Base-by-base conservation (phyloP, 2,888 invertebrate genomes). In the Endotricha flammealis region DNA sequence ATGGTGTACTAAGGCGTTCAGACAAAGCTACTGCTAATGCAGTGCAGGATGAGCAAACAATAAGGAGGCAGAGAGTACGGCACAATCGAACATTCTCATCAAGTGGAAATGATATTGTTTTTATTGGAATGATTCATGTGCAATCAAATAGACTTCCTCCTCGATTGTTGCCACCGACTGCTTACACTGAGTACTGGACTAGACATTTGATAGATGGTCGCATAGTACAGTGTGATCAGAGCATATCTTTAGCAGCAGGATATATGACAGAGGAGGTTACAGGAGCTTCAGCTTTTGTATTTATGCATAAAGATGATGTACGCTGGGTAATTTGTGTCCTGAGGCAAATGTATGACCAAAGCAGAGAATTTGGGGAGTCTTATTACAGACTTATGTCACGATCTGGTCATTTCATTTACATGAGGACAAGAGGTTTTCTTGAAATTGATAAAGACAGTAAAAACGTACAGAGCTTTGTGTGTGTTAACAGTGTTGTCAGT, bases 271-370 rank as follows among this genome's bases (percentile, higher is more conserved):
- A 94, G 52, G 97, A 97, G 82, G 94, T 96, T 1, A 91, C 92
- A 6, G 96, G 96, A n/a, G 86, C 91, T 41, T 95, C 94, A 45
- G 96, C 96, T 6, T 97, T 97, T 74, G 90, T 91, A 36, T 96
- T 93, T 67, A 96, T 97, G 92, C 95, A 95, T 75, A 90, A 91
- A 64, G 95, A 96, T 51, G 96, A 97, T 82, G 93, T 94, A 1
- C 91, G 93, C 57, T 95, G 95, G 93, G 94, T 95, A 0, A 92
- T 95, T 66, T 93, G 95, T 60, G 95, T 95, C 0, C 88, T 96
- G 38, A 87, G 94, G 50, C 94, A 95, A 80, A 96, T 96, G 95
- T 95, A 95, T 73, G 94, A 94, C 66, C 91, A 91, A 58, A 92
- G 92, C 40, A 93, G 93, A 64, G 93, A 93, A 50, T 93, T 90